Evolutionary conservation across 2,113 vertebrate species (phyloP).

Genomic region (Heptranchias perlo): DNA sequence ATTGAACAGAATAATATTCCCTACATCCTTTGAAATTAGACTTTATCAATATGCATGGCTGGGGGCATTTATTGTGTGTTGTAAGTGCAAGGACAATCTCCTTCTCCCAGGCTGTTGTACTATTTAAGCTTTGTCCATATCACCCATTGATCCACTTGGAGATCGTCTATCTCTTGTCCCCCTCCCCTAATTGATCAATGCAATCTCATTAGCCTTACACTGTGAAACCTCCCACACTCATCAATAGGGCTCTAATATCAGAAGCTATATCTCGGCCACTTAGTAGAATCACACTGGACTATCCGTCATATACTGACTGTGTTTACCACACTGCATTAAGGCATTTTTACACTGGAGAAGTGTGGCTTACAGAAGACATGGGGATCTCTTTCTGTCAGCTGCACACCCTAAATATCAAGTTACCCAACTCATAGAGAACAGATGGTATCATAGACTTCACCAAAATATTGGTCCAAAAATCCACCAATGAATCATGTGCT

Average conservation of each 20-base stretch:
- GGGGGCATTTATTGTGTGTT: not conserved
- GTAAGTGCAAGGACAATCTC: not conserved
- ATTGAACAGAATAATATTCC: not conserved
- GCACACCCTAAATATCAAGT: not conserved
- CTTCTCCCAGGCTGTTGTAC: not conserved
- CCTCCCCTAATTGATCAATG: no score
- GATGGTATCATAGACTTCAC: not conserved
- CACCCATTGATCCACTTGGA: not conserved
- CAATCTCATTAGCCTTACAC: no score
- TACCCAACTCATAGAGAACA: not conserved
- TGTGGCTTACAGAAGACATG: not conserved
- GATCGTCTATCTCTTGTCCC: no score
- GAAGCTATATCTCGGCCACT: not conserved
- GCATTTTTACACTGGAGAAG: not conserved
- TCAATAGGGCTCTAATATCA: not conserved
- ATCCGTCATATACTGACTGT: not conserved
- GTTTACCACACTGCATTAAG: not conserved
- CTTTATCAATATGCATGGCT: not conserved
- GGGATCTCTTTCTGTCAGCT: not conserved
- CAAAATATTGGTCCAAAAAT: not conserved
- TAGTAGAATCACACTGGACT: not conserved
- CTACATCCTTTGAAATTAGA: not conserved
- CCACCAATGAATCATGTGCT: not conserved
- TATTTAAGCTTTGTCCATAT: not conserved
- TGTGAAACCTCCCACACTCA: no score